Evolutionary conservation across 1,140 invertebrate genomes (phyloP).

Genomic region (Callitettix versicolor): DNA sequence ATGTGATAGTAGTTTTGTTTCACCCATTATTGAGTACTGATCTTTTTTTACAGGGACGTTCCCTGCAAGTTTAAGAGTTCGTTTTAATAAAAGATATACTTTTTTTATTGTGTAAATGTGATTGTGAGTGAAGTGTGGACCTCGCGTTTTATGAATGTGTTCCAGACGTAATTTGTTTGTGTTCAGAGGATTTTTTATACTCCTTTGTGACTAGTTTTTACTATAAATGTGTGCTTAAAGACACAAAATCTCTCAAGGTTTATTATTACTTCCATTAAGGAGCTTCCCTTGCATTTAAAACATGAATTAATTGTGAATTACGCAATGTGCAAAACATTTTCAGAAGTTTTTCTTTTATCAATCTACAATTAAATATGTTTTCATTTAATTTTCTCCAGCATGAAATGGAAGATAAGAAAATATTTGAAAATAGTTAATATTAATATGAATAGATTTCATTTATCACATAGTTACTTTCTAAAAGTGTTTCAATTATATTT

Average conservation of each 20-base stretch:
- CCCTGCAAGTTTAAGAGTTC: neutral
- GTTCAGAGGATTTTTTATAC: constrained; percentile 17
- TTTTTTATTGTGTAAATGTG: constrained; percentile 14
- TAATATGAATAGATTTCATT: neutral
- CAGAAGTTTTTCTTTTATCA: neutral
- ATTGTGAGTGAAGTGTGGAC: constrained; percentile 2
- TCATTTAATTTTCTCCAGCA: neutral
- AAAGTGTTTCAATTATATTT: too few relatives aligned
- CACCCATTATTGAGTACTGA: neutral
- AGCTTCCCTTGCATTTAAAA: constrained; percentile 19
- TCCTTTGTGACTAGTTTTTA: constrained; percentile 9
- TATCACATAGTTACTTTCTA: neutral
- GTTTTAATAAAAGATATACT: neutral
- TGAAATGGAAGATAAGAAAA: neutral
- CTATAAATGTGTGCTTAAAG: constrained; percentile 1
- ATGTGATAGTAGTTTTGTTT: constrained; percentile 3
- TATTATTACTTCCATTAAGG: constrained; percentile 14
- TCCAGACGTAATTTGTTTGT: constrained; percentile 10
- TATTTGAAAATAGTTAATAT: neutral
- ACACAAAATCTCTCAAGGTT: constrained; percentile 4
- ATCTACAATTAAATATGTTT: constrained; percentile 1
- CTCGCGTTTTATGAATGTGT: constrained; percentile 5
- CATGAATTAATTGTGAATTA: constrained; percentile 6
- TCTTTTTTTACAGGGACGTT: neutral
- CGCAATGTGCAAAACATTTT: neutral